phyloP scores from a whole-genome alignment of 2,797 vertebrate genomes.

The Sebastes itinus region DNA sequence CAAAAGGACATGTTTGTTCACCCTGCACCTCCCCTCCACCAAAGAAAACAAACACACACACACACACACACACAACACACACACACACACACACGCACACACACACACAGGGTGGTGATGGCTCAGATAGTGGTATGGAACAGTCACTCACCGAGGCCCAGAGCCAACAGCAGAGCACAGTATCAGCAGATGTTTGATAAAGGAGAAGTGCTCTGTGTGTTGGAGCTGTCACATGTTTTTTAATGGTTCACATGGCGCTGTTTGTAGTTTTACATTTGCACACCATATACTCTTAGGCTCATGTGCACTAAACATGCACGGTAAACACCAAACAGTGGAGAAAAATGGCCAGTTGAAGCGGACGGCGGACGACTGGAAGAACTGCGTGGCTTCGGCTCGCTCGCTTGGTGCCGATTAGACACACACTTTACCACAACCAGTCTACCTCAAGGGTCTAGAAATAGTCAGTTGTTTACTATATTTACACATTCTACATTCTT shows the following conservation, averaged over 20 bases:
- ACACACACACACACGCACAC: conserved; percentile 21
- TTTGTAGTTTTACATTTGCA: neutral
- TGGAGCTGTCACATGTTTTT: neutral
- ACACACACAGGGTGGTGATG: conserved; percentile 17
- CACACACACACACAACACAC: too few species aligned
- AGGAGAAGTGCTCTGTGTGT: conserved; percentile 1
- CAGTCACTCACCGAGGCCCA: conserved; percentile 38
- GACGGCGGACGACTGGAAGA: too few species aligned
- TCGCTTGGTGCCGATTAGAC: too few species aligned
- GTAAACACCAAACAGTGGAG: neutral
- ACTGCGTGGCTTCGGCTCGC: too few species aligned
- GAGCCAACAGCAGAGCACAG: conserved; percentile 23
- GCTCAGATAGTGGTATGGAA: conserved; percentile 42
- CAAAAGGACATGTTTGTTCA: conserved; percentile 71
- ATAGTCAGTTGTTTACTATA: neutral
- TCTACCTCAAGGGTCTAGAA: neutral
- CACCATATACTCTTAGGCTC: too few species aligned
- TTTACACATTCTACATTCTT: neutral
- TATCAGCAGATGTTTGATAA: conserved; percentile 58
- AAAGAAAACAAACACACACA: conserved; percentile 36
- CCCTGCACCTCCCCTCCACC: neutral
- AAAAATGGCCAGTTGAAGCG: too few species aligned
- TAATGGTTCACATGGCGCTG: neutral
- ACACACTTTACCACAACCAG: neutral
- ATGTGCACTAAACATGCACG: neutral